Percentiles rank a stretch among this genome's conserved stretches.
These are phyloP conservation scores for Zaprionus gabonicus DNA, from an alignment of 1,140 invertebrate species.

Conservation along the genomic window DNA sequence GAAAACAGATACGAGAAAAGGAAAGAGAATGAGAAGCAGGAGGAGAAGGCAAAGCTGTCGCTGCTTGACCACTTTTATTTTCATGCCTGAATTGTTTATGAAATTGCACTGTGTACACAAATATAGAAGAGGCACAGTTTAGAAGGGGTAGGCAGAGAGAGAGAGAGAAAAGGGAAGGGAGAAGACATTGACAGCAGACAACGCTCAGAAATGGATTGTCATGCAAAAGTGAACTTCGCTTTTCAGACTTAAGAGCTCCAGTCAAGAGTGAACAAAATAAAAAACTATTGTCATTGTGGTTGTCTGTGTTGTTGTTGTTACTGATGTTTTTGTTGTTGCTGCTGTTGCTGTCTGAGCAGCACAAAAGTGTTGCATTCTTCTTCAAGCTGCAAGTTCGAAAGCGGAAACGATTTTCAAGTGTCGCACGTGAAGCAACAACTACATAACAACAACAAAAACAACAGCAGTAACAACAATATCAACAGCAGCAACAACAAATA, in stretches of 20 bases:
- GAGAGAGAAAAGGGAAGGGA: background rate
- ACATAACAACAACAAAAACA: background rate
- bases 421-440: constrained; percentile 28
- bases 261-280: constrained; percentile 59
- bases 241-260: constrained; percentile 58
- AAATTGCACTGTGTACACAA: constrained; percentile 49
- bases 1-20: constrained; percentile 15
- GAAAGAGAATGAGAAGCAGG: constrained; percentile 37
- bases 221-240: constrained; percentile 78
- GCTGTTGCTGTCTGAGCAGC: constrained; percentile 5
- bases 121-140: background rate
- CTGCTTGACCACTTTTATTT: constrained; percentile 78
- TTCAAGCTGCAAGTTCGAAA: constrained; percentile 21
- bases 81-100: constrained; percentile 77
- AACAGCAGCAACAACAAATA: constrained; percentile 4
- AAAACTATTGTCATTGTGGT: constrained; percentile 43
- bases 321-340: background rate
- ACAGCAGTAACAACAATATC: background rate
- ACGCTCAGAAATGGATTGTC: constrained; percentile 71
- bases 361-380: constrained; percentile 31
- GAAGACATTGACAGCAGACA: constrained; percentile 6
- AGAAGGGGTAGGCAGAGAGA: background rate
- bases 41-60: constrained; percentile 44
- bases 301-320: background rate
- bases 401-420: constrained; percentile 53